Evolutionary conservation across 2,797 vertebrate species (phyloP), one percentile per base, ranked within the genome.

Genomic region (Eulemur albifrons): DNA sequence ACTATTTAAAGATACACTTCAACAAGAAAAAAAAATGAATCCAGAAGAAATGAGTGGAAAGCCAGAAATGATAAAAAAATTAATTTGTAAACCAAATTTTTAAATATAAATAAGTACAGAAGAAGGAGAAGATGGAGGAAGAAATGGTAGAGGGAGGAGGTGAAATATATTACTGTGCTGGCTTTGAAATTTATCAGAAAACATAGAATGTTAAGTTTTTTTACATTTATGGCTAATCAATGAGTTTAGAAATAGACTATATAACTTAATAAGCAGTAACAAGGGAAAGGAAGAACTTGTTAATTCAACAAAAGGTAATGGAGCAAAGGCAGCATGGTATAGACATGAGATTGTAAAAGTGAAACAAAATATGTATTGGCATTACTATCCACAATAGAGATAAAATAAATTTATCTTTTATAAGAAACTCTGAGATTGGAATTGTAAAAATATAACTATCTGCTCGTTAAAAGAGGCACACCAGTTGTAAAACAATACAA

Each of bases 181-280:
- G 20, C 4, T 93, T 77, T 84, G 70, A 75, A 89, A 23, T 59
- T 59, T 70, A n/a, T 92, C 50, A 70, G 59, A 70, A 92, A 94
- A 57, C 25, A 43, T 30, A 59, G 45, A 77, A 59, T 17, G 18
- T 57, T 65, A 59, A 38, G 4, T 50, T 70, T 87, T 77, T 77
- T 30, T 70, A 59, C 83, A 72, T 77, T 77, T 65, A 93, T 38
- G 25, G 23, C 3, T 79, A 30, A 79, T 61, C 25, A 67, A 5
- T 52, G 50, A 77, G 83, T 4, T 82, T 59, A 94, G 8, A 91
- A 81, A 73, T 40, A 72, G 54, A 92, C 75, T 59, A 4, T 61
- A 32, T 86, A 48, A 77, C 8, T 81, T 88, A 81, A 83, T 38
- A 63, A 69, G 43, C 5, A 81, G 61, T 48, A 84, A 35, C 61